Evolutionary conservation across 2,888 invertebrate species (phyloP).

Genomic region (Xestia xanthographa): DNA sequence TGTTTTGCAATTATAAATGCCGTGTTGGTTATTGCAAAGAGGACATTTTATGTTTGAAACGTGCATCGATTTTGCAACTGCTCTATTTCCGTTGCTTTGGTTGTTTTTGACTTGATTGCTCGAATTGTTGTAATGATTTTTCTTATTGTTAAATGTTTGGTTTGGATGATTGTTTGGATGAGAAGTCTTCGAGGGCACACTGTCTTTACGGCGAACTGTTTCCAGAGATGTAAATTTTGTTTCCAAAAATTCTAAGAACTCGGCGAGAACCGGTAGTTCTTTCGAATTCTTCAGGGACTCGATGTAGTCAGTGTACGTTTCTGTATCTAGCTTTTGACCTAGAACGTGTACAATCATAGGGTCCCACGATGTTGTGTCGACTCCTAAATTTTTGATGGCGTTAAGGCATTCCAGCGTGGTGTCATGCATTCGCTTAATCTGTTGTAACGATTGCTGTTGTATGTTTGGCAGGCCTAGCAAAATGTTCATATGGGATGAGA

Average conservation of each 20-base stretch:
- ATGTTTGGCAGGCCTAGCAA: too few relatives aligned
- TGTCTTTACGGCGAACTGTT: conserved; percentile 5
- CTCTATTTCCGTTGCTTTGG: too few relatives aligned
- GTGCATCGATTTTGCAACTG: conserved; percentile 12
- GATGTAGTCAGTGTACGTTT: conserved; percentile 6
- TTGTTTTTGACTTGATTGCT: background rate
- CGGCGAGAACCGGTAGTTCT: background rate
- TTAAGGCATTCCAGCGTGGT: too few relatives aligned
- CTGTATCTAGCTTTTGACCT: conserved; percentile 5
- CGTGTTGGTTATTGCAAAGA: conserved; percentile 10
- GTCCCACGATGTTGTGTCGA: conserved; percentile 2
- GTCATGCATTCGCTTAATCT: too few relatives aligned
- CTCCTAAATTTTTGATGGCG: conserved; percentile 2
- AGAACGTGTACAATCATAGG: conserved; percentile 1
- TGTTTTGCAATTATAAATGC: conserved; percentile 12
- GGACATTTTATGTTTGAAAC: conserved; percentile 5
- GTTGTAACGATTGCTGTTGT: too few relatives aligned
- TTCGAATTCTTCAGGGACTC: conserved; percentile 3
- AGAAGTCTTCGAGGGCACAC: background rate
- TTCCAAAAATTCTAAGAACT: conserved; percentile 13
- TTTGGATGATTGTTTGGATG: conserved; percentile 3
- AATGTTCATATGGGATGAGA: too few relatives aligned
- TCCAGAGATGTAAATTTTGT: conserved; percentile 11
- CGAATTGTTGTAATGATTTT: background rate
- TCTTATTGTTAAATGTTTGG: background rate